Percentiles rank a stretch among this genome's conserved stretches.
phyloP scores from a whole-genome alignment of 2,888 invertebrate species.

The Parascotia fuliginaria region DNA sequence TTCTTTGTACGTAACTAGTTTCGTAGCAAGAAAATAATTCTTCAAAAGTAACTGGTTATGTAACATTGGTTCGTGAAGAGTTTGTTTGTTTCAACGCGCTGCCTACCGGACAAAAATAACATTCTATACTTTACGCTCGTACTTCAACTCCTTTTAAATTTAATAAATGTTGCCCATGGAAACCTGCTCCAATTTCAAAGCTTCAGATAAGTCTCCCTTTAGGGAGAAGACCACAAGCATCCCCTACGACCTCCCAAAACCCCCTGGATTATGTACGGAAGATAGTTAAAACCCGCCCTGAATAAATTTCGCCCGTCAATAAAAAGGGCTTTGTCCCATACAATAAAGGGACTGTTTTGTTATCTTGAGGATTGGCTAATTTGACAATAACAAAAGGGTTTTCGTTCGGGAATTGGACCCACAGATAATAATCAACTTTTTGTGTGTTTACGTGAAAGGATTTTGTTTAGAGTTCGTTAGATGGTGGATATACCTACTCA shows the following conservation, averaged over 20 bases:
- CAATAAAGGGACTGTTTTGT: slow-evolving; percentile 81
- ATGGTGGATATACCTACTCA: not conserved
- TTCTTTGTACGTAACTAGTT: no score
- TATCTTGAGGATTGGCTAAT: slow-evolving; percentile 86
- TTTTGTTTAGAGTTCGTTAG: slow-evolving; percentile 58
- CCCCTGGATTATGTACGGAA: slow-evolving; percentile 73
- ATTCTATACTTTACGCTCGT: not conserved
- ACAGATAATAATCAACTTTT: slow-evolving; percentile 79
- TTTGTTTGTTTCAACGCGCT: no score
- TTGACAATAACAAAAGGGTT: slow-evolving; percentile 85
- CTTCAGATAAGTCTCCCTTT: slow-evolving; percentile 53
- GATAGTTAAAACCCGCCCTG: slow-evolving; percentile 82
- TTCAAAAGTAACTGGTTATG: no score
- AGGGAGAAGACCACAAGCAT: slow-evolving; percentile 43
- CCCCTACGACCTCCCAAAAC: slow-evolving; percentile 40
- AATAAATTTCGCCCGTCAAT: slow-evolving; percentile 82
- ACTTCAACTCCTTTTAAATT: slow-evolving; percentile 15
- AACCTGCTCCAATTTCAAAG: slow-evolving; percentile 54
- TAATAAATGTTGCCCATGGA: slow-evolving; percentile 35
- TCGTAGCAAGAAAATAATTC: no score
- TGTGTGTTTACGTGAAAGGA: slow-evolving; percentile 55
- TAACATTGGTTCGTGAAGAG: no score
- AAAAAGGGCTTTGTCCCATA: slow-evolving; percentile 79
- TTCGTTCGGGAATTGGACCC: slow-evolving; percentile 74
- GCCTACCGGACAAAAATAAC: no score